A percentile compares a stretch with the other conserved stretches of the same genome.
phyloP scores from a whole-genome alignment of 2,113 vertebrate species.

The Oenanthe melanoleuca region DNA sequence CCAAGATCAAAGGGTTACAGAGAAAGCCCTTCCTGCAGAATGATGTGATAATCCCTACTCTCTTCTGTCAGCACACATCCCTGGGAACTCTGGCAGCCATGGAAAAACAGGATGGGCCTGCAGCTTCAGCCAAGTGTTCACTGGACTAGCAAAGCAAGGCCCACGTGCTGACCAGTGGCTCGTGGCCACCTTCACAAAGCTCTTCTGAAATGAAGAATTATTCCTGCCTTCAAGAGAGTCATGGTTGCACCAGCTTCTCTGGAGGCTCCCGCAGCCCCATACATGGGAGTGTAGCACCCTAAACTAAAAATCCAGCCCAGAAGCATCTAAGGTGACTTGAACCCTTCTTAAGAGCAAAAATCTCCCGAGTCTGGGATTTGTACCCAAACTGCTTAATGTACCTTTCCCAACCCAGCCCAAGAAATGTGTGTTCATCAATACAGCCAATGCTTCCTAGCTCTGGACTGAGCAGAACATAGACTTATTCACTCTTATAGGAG shows the following conservation, averaged over 20 bases:
- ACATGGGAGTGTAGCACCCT: accelerated
- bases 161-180: accelerated
- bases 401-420: not conserved
- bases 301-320: not conserved
- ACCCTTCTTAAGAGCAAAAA: not conserved
- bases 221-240: not conserved
- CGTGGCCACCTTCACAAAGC: not conserved
- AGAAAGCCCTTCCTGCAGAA: not conserved
- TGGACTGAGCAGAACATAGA: not conserved
- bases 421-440: not conserved
- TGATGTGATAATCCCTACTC: not conserved
- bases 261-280: not conserved
- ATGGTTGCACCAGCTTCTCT: not conserved
- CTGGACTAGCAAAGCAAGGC: not conserved
- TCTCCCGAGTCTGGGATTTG: not conserved
- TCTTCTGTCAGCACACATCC: not conserved
- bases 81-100: not conserved
- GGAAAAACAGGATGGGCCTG: not conserved
- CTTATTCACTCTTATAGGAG: not conserved
- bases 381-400: not conserved
- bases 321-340: not conserved
- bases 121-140: not conserved
- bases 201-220: not conserved
- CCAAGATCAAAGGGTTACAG: not conserved
- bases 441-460: not conserved